A percentile compares a stretch with the other conserved stretches of the same genome.
phyloP scores from a whole-genome alignment of 2,797 vertebrate species.

The Nyctalus aviator region DNA sequence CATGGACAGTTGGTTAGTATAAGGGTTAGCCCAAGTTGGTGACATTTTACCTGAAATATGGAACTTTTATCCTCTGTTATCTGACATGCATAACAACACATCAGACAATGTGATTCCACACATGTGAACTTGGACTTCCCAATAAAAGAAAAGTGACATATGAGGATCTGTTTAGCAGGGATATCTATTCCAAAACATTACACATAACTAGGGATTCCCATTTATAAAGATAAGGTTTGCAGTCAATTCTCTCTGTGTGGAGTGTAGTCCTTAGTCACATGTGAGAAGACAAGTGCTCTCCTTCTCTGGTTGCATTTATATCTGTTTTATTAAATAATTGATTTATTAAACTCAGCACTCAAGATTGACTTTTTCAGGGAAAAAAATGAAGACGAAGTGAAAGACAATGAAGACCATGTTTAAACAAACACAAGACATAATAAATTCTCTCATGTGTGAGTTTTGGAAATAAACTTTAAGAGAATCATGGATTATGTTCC shows the following conservation, averaged over 20 bases:
- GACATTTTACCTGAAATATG: not conserved
- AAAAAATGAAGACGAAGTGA: not conserved
- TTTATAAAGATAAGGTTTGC: not conserved
- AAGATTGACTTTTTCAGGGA: slow-evolving; percentile 40
- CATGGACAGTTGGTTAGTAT: not conserved
- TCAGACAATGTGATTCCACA: not conserved
- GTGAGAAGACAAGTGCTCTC: not conserved
- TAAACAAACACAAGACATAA: slow-evolving; percentile 31
- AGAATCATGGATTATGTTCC: not conserved
- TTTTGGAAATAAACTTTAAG: slow-evolving; percentile 17
- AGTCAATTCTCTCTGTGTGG: not conserved
- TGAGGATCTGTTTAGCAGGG: not conserved
- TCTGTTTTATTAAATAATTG: slow-evolving; percentile 2
- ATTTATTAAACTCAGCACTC: slow-evolving; percentile 21
- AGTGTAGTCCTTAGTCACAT: not conserved
- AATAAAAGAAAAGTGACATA: not conserved
- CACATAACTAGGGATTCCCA: not conserved
- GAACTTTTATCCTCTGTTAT: not conserved
- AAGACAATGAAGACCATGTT: not conserved
- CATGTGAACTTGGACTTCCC: not conserved
- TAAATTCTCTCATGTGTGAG: not conserved
- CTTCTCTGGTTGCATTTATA: not conserved
- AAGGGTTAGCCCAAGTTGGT: not conserved
- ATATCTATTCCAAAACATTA: not conserved
- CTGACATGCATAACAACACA: not conserved